Evolutionary conservation across 2,113 vertebrate species (phyloP).

Genomic region (Lagopus muta): DNA sequence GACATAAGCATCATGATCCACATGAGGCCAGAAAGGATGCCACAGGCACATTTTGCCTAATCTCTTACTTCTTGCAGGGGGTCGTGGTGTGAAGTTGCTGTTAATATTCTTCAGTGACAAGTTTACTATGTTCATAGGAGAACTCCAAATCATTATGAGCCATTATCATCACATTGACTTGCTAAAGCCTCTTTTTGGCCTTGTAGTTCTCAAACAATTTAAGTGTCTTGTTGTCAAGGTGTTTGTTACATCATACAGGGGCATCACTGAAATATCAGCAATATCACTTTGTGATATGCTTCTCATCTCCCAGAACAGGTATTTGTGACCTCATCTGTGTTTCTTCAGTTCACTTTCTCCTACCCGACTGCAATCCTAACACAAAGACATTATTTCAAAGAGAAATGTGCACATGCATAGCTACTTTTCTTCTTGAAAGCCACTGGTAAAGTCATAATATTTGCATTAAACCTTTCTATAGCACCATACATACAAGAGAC

Average conservation of each 20-base stretch:
- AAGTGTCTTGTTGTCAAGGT: not conserved
- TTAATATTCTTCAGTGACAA: not conserved
- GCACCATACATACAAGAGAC: not conserved
- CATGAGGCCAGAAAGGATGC: not conserved
- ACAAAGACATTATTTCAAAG: not conserved
- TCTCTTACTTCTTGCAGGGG: not conserved
- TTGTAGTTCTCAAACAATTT: not conserved
- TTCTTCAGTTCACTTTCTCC: not conserved
- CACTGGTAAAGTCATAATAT: not conserved
- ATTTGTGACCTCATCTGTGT: not conserved
- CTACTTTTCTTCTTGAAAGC: constrained; percentile 1
- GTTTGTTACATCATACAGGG: not conserved
- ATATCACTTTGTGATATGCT: not conserved
- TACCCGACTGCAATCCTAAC: not conserved
- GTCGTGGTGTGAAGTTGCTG: not conserved
- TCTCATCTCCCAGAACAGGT: not conserved
- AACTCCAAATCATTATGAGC: not conserved
- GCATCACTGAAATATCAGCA: not conserved
- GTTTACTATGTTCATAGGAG: not conserved
- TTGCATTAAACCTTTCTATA: not conserved
- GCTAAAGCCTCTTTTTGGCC: not conserved
- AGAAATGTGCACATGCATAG: not conserved
- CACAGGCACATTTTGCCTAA: not conserved
- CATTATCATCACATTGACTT: not conserved
- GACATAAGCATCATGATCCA: not conserved